Percentiles rank a stretch among this genome's conserved stretches.
phyloP scores from a whole-genome alignment of 2,797 vertebrate genomes.

The Pempheris klunzingeri region DNA sequence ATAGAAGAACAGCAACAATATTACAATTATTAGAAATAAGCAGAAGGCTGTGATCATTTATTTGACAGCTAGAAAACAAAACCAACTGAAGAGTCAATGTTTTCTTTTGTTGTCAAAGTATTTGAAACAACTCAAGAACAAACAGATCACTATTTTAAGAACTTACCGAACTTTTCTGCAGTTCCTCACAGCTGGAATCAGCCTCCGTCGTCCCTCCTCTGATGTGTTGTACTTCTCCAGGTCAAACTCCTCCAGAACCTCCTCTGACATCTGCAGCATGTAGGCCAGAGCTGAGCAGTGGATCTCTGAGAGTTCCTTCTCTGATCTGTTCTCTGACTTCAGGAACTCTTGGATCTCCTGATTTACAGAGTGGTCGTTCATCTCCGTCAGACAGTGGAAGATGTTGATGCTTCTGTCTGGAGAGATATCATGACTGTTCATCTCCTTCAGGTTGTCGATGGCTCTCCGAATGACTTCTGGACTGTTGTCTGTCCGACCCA shows the following conservation, averaged over 20 bases:
- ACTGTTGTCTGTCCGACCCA: not conserved
- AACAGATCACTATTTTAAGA: too few relatives aligned
- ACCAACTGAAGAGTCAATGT: too few relatives aligned
- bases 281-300: constrained; percentile 22
- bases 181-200: too few relatives aligned
- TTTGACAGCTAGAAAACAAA: too few relatives aligned
- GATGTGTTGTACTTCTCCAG: not conserved
- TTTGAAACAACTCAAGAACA: too few relatives aligned
- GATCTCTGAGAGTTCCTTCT: constrained; percentile 1
- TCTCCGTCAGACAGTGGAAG: constrained; percentile 24
- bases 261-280: constrained; percentile 38
- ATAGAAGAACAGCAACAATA: too few relatives aligned
- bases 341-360: constrained; percentile 13
- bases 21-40: too few relatives aligned
- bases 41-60: too few relatives aligned
- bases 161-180: too few relatives aligned
- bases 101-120: too few relatives aligned
- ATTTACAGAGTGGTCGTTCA: constrained; percentile 4
- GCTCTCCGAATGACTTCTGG: constrained; percentile 1
- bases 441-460: constrained; percentile 7
- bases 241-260: constrained; percentile 25
- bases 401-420: constrained; percentile 27
- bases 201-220: too few relatives aligned
- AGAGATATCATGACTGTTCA: constrained; percentile 5
- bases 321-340: constrained; percentile 12